These are phyloP conservation scores for Solenopsis invicta DNA, from an alignment of 1,140 invertebrate species.

Conservation along the genomic window DNA sequence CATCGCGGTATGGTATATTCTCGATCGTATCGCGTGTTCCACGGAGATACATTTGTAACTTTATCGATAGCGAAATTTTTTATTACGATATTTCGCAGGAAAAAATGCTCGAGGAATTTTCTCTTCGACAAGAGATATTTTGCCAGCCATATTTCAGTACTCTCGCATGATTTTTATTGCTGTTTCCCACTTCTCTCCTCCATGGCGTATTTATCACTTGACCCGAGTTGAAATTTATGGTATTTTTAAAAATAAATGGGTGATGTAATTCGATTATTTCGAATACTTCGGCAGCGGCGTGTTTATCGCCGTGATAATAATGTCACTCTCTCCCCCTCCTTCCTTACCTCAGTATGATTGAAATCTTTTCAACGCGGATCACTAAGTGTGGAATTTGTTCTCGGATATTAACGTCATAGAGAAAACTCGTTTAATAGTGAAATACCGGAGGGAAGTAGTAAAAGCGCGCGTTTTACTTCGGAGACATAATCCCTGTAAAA, in stretches of 20 bases:
- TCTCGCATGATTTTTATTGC: slow-evolving; percentile 41
- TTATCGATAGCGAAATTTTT: slow-evolving; percentile 24
- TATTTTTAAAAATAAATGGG: slow-evolving; percentile 41
- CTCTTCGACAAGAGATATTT: slow-evolving; percentile 29
- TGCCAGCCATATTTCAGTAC: slow-evolving; percentile 3
- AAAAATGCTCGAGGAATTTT: slow-evolving; percentile 35
- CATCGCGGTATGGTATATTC: neutral
- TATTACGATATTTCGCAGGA: neutral
- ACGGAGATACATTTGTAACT: neutral
- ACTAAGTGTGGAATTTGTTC: slow-evolving; percentile 40
- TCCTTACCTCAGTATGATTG: neutral
- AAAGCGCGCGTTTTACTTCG: slow-evolving; percentile 48
- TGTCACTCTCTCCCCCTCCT: neutral
- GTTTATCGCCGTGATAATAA: slow-evolving; percentile 26
- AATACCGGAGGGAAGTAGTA: slow-evolving; percentile 55
- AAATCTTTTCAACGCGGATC: slow-evolving; percentile 48
- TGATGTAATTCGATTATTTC: slow-evolving; percentile 39
- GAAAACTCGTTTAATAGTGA: slow-evolving; percentile 64
- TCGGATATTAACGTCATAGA: slow-evolving; percentile 46
- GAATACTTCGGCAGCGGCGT: slow-evolving; percentile 18
- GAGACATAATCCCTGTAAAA: slow-evolving; percentile 65
- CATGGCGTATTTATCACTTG: slow-evolving; percentile 23
- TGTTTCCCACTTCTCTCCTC: slow-evolving; percentile 18
- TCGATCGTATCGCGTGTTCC: neutral
- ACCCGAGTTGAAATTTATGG: slow-evolving; percentile 36